Evolutionary conservation across 2,113 vertebrate genomes (phyloP).

Genomic region (Strix uralensis): DNA sequence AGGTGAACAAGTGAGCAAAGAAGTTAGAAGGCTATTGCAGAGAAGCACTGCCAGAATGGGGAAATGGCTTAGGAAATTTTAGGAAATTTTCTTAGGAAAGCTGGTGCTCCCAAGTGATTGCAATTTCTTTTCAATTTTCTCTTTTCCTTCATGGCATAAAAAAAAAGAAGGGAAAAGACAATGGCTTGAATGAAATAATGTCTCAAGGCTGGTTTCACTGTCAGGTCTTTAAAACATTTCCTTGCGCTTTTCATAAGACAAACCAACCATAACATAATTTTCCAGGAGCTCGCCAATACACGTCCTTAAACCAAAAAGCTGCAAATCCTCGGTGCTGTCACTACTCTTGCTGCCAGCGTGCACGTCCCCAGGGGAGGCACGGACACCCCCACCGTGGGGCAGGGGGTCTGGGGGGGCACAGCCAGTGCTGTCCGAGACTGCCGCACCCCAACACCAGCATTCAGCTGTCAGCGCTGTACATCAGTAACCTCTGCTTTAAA

Average conservation of each 20-base stretch:
- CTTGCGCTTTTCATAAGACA: background rate
- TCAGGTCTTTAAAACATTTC: background rate
- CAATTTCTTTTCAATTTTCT: no score
- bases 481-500: background rate
- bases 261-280: background rate
- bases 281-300: background rate
- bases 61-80: no score
- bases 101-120: no score
- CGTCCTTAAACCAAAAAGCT: background rate
- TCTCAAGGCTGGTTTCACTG: no score
- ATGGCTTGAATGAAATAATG: background rate
- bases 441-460: background rate
- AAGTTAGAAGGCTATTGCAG: background rate
- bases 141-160: no score
- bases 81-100: no score
- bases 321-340: background rate
- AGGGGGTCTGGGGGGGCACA: background rate
- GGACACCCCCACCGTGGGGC: accelerated
- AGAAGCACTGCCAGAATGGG: background rate
- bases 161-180: no score
- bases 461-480: background rate
- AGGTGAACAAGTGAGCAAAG: background rate
- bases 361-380: background rate
- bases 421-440: accelerated
- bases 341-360: background rate